A percentile compares a stretch with the other conserved stretches of the same genome.
Evolutionary conservation across 2,888 invertebrate genomes (phyloP).

Genomic region (Xylota sylvarum): DNA sequence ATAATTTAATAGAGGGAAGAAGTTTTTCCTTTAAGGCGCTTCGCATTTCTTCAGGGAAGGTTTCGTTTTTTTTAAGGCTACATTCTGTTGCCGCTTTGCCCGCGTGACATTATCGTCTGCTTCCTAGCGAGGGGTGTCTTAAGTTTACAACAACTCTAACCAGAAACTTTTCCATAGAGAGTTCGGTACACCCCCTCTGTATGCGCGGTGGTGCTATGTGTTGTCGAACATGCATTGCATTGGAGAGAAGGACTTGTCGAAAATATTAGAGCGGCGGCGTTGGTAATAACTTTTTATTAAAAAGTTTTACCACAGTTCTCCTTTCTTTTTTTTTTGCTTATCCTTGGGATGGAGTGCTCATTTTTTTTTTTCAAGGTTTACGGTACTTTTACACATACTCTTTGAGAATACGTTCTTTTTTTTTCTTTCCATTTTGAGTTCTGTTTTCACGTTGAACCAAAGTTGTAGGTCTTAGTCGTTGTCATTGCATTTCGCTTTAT

Average conservation of each 20-base stretch:
- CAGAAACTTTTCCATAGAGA: constrained; percentile 66
- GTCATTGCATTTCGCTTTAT: constrained; percentile 1
- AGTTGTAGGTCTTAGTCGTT: neutral
- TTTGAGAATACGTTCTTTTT: constrained; percentile 22
- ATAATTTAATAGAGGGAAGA: constrained; percentile 80
- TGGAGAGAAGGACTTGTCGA: constrained; percentile 66
- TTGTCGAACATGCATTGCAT: constrained; percentile 73
- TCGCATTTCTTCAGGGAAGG: constrained; percentile 64
- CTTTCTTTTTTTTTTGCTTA: constrained; percentile 26
- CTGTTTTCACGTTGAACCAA: constrained; percentile 23
- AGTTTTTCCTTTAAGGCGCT: constrained; percentile 69
- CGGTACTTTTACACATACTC: constrained; percentile 32
- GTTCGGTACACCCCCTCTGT: constrained; percentile 16
- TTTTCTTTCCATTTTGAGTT: constrained; percentile 24
- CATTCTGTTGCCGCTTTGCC: constrained; percentile 52
- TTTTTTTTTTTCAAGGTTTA: constrained; percentile 40
- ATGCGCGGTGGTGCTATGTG: constrained; percentile 33
- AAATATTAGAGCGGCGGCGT: constrained; percentile 73
- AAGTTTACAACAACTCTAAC: constrained; percentile 72
- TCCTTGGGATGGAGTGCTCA: constrained; percentile 34
- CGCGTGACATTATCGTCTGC: constrained; percentile 67
- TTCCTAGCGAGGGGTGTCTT: constrained; percentile 52
- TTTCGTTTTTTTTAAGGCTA: constrained; percentile 45
- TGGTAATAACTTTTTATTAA: constrained; percentile 77
- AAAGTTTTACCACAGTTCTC: constrained; percentile 68